Evolutionary conservation across 2,113 vertebrate genomes (phyloP).

Genomic region (Mola mola): DNA sequence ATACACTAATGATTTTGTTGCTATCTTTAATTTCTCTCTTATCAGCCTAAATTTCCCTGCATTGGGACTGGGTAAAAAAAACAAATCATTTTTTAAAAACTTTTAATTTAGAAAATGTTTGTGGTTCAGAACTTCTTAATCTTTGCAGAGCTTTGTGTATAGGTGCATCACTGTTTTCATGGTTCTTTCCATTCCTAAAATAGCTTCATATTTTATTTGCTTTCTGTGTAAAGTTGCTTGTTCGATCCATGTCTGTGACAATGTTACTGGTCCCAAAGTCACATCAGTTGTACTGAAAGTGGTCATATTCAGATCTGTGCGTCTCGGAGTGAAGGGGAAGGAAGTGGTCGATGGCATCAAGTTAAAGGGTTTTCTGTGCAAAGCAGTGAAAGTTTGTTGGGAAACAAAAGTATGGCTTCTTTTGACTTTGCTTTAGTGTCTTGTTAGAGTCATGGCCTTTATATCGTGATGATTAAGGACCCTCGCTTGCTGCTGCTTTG

Average conservation of each 20-base stretch:
- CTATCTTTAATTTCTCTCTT: too few species aligned
- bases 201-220: not conserved
- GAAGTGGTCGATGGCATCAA: constrained; percentile 33
- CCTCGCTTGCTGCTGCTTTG: constrained; percentile 10
- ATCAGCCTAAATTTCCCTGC: not conserved
- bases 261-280: not conserved
- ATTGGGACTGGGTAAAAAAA: not conserved
- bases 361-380: constrained; percentile 23
- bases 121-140: not conserved
- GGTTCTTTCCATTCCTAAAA: not conserved
- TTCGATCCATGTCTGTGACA: not conserved
- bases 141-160: too few species aligned
- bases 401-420: not conserved
- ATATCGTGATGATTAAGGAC: not conserved
- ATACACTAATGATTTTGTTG: too few species aligned
- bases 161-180: too few species aligned
- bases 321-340: constrained; percentile 19
- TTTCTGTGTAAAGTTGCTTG: not conserved
- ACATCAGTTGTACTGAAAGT: not conserved
- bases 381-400: constrained; percentile 22
- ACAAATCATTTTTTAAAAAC: not conserved
- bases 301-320: not conserved
- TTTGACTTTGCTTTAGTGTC: constrained; percentile 19
- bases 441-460: not conserved
- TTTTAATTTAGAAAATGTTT: constrained; percentile 2